These are phyloP conservation scores for Grallaria varia DNA, from an alignment of 2,113 vertebrate species.

Conservation along the genomic window DNA sequence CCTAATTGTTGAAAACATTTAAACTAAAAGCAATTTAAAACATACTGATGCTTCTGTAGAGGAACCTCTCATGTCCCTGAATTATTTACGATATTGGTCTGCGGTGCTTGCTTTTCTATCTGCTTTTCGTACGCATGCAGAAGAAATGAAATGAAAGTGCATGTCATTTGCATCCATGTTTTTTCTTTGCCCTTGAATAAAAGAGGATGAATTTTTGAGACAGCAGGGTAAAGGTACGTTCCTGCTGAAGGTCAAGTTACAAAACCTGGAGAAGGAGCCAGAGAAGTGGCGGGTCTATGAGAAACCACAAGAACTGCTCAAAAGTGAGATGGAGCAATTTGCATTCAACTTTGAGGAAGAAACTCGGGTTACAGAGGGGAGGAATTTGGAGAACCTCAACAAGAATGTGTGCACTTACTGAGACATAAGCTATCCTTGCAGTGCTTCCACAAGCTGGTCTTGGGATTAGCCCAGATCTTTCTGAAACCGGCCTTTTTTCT, in stretches of 20 bases:
- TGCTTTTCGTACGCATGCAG: not conserved
- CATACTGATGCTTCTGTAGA: slow-evolving; percentile 1
- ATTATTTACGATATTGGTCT: slow-evolving; percentile 20
- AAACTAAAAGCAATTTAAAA: slow-evolving; percentile 13
- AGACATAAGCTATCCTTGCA: not conserved
- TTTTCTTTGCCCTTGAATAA: not conserved
- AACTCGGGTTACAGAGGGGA: not conserved
- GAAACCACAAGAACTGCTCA: not conserved
- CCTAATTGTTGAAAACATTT: not conserved
- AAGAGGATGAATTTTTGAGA: not conserved
- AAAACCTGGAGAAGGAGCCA: not conserved
- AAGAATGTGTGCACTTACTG: not conserved
- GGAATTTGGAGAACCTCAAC: not conserved
- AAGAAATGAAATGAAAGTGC: not conserved
- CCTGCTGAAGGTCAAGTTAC: not conserved
- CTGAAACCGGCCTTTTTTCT: not conserved
- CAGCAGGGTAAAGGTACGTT: not conserved
- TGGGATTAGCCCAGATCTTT: not conserved
- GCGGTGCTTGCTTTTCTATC: not conserved
- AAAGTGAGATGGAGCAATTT: not conserved
- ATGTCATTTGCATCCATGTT: not conserved
- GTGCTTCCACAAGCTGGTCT: not conserved
- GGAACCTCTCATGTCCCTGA: not conserved
- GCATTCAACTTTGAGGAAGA: not conserved
- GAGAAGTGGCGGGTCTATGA: not conserved